A percentile compares a stretch with the other conserved stretches of the same genome.
Evolutionary conservation across 2,888 invertebrate genomes (phyloP).

Genomic region (Mesorhabditis belari): DNA sequence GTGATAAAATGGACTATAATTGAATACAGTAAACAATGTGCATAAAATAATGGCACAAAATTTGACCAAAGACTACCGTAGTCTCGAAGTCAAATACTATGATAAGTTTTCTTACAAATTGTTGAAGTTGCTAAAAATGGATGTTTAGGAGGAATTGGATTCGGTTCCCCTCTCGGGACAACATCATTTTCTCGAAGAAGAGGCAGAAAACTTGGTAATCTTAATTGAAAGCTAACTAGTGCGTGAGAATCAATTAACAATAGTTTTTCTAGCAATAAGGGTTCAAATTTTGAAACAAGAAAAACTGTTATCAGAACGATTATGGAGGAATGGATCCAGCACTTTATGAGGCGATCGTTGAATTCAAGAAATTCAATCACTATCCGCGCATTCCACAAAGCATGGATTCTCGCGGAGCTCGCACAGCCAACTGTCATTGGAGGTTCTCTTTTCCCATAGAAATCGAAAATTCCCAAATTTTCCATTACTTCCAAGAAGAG

Average conservation of each 20-base stretch:
- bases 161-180: neutral
- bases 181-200: neutral
- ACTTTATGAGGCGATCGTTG: slow-evolving; percentile 28
- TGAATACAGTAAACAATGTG: too few species aligned
- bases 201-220: neutral
- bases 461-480: neutral
- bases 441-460: slow-evolving; percentile 17
- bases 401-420: slow-evolving; percentile 14
- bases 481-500: neutral
- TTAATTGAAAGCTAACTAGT: too few species aligned
- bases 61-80: too few species aligned
- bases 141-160: neutral
- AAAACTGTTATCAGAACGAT: neutral
- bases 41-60: too few species aligned
- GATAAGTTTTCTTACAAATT: too few species aligned
- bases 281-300: too few species aligned
- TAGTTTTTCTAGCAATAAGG: too few species aligned
- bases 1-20: too few species aligned
- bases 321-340: slow-evolving; percentile 5
- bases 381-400: slow-evolving; percentile 8
- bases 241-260: too few species aligned
- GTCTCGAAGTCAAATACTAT: too few species aligned
- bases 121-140: too few species aligned
- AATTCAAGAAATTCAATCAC: slow-evolving; percentile 17
- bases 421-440: slow-evolving; percentile 37